Conservation (phyloP, 1,140 invertebrate genomes). For the Drosophila takahashii region DNA sequence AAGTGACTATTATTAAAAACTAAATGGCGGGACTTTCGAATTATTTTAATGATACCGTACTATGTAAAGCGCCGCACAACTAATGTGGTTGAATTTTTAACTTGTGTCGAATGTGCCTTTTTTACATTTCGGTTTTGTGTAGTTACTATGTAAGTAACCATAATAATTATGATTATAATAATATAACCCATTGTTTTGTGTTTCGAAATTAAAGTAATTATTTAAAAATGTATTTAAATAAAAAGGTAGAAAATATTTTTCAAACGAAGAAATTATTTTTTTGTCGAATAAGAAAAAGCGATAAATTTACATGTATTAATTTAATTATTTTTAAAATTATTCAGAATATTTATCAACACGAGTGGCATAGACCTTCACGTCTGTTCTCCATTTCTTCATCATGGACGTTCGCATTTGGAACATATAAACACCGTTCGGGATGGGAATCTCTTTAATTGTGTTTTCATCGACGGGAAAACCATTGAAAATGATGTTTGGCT, state of each 20-base stretch:
- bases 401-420: conserved; percentile 25
- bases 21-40: no score
- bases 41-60: no score
- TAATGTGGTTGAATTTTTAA: background rate
- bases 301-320: background rate
- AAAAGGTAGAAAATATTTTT: no score
- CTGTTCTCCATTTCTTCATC: conserved; percentile 30
- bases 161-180: background rate
- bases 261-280: no score
- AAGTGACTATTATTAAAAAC: no score
- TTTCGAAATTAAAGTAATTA: no score
- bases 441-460: conserved; percentile 45
- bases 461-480: conserved; percentile 41
- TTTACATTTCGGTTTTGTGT: background rate
- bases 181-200: no score
- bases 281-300: no score
- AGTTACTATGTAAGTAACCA: background rate
- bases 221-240: no score
- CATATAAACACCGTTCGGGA: conserved; percentile 47
- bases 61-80: no score
- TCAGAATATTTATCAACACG: conserved; percentile 20
- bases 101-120: background rate
- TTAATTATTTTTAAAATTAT: background rate
- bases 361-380: conserved; percentile 17
- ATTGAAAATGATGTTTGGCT: conserved; percentile 12